Percentiles rank a stretch among this genome's conserved stretches.
Evolutionary conservation across 2,797 vertebrate genomes (phyloP).

Genomic region (Stomatorhinus walkeri): DNA sequence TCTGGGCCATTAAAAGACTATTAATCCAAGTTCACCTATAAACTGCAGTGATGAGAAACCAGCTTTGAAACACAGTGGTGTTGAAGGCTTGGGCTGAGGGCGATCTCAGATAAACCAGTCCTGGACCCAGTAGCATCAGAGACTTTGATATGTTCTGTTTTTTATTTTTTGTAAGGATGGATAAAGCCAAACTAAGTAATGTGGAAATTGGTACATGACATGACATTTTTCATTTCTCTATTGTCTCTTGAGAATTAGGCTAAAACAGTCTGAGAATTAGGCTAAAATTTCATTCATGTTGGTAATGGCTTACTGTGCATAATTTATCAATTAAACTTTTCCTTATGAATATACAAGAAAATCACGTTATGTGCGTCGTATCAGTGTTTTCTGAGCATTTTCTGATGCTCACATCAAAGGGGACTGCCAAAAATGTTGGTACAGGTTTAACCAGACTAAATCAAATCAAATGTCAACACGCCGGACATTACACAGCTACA

Average conservation of each 20-base stretch:
- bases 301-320: neutral
- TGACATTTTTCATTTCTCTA: neutral
- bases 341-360: neutral
- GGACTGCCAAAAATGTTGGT: slow-evolving; percentile 3
- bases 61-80: neutral
- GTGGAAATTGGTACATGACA: neutral
- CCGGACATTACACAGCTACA: neutral
- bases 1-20: neutral
- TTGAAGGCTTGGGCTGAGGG: neutral
- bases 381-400: neutral
- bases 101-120: neutral
- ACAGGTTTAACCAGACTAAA: neutral
- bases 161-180: neutral
- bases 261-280: neutral
- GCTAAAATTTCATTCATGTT: neutral
- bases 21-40: neutral
- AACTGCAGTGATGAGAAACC: neutral
- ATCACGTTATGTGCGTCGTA: neutral
- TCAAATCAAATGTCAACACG: neutral
- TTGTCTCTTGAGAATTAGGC: neutral
- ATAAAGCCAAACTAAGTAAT: neutral
- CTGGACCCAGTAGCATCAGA: neutral
- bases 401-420: neutral
- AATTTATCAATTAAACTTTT: neutral
- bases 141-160: neutral